A percentile compares a stretch with the other conserved stretches of the same genome.
Evolutionary conservation across 2,888 invertebrate species (phyloP).

Genomic region (Brachyptera putata): DNA sequence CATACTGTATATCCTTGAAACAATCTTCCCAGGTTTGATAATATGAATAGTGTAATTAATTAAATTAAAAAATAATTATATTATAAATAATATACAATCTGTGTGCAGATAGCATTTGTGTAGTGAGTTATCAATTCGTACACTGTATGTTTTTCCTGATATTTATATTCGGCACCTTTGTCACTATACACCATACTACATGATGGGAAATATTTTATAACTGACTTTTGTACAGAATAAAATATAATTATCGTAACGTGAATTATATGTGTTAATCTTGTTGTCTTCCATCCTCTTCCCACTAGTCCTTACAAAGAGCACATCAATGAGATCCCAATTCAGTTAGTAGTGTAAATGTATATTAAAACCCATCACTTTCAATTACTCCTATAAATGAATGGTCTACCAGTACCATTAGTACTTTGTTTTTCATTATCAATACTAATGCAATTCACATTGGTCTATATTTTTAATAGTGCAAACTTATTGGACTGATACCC

Average conservation of each 20-base stretch:
- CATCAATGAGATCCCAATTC: no score
- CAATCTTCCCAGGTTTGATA: not conserved
- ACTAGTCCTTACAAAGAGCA: no score
- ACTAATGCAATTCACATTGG: no score
- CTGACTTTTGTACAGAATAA: constrained; percentile 42
- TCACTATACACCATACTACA: constrained; percentile 40
- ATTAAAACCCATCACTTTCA: no score
- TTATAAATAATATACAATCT: constrained; percentile 19
- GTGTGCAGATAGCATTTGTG: constrained; percentile 30
- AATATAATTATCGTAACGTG: constrained; percentile 34
- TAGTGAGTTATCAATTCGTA: constrained; percentile 34
- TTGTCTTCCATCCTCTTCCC: no score
- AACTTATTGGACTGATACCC: no score
- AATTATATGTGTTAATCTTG: no score
- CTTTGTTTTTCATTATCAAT: no score
- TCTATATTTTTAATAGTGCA: no score
- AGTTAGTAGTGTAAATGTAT: no score
- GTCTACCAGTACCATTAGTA: no score
- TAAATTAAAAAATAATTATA: constrained; percentile 1
- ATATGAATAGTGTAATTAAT: constrained; percentile 15
- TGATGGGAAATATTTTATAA: constrained; percentile 42
- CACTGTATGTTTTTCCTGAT: constrained; percentile 36
- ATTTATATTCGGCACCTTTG: constrained; percentile 39
- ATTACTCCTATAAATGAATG: no score
- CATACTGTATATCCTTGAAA: constrained; percentile 1